Conservation (phyloP, 2,797 vertebrate species). For the Brachyrhaphis roseni region DNA sequence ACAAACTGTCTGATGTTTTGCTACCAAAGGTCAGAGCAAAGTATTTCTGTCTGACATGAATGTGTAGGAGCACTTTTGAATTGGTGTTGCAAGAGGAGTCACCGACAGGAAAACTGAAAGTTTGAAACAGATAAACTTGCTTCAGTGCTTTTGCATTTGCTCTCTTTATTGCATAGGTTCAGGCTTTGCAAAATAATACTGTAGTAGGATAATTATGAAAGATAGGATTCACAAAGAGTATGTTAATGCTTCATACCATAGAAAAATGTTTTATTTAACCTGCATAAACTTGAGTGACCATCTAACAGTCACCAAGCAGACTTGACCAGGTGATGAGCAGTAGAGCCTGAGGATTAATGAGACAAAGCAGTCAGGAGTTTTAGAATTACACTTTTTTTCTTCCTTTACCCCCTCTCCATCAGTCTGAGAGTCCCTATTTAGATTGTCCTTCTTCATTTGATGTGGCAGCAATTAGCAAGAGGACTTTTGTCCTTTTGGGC, state of each 20-base stretch:
- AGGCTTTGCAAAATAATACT: background rate
- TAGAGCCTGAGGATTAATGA: slow-evolving; percentile 35
- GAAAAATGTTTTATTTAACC: background rate
- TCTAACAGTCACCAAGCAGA: background rate
- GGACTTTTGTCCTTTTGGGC: slow-evolving; percentile 83
- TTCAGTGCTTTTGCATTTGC: background rate
- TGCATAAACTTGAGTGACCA: background rate
- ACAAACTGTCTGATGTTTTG: background rate
- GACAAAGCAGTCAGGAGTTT: slow-evolving; percentile 50
- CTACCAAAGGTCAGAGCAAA: background rate
- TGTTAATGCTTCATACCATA: background rate
- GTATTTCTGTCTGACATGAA: background rate
- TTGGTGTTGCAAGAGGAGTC: background rate
- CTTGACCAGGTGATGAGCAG: slow-evolving; percentile 28
- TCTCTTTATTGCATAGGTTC: background rate
- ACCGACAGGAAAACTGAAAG: background rate
- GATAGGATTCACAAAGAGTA: background rate
- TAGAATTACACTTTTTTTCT: slow-evolving; percentile 72
- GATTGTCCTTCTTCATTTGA: slow-evolving; percentile 87
- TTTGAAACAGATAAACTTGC: background rate
- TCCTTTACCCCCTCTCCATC: slow-evolving; percentile 67
- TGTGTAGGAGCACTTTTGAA: background rate
- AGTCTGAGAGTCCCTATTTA: slow-evolving; percentile 81
- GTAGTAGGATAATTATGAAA: background rate
- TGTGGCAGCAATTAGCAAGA: slow-evolving; percentile 90